Conservation (phyloP, 1,140 invertebrate genomes). For the Drosophila rhopaloa region DNA sequence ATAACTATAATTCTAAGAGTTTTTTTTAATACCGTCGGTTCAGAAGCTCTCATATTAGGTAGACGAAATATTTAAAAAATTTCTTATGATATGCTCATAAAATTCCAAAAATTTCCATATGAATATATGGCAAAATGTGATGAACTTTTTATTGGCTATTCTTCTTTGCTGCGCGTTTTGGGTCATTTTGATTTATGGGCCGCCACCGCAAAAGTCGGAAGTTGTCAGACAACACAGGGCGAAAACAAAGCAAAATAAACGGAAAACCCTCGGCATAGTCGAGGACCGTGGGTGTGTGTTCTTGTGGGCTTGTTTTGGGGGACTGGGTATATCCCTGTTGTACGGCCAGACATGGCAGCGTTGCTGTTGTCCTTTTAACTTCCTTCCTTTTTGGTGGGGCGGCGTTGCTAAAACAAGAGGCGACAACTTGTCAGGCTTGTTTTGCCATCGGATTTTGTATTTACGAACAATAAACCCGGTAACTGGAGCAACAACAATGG, state of each 20-base stretch:
- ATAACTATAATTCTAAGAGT: too few relatives aligned
- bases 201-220: conserved; percentile 56
- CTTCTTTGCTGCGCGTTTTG: conserved; percentile 22
- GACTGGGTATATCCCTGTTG: conserved; percentile 16
- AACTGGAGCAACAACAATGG: conserved; percentile 46
- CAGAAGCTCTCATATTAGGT: too few relatives aligned
- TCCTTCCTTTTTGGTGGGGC: conserved; percentile 13
- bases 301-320: not conserved
- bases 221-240: conserved; percentile 46
- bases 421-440: conserved; percentile 56
- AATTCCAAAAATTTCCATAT: not conserved
- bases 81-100: too few relatives aligned
- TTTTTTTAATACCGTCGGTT: too few relatives aligned
- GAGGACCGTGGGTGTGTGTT: conserved; percentile 11
- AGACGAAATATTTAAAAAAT: too few relatives aligned
- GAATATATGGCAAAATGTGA: conserved; percentile 1
- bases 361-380: conserved; percentile 27
- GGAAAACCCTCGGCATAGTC: conserved; percentile 6
- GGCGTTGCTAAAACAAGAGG: conserved; percentile 56
- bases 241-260: conserved; percentile 25
- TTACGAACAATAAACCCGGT: conserved; percentile 27
- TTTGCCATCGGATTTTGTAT: conserved; percentile 33
- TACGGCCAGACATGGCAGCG: conserved; percentile 27
- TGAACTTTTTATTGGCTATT: conserved; percentile 4
- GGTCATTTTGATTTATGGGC: conserved; percentile 68